Evolutionary conservation across 1,140 invertebrate species (phyloP), one percentile per base, ranked within the genome.

Genomic region (Hyposmocoma kahamanoa): DNA sequence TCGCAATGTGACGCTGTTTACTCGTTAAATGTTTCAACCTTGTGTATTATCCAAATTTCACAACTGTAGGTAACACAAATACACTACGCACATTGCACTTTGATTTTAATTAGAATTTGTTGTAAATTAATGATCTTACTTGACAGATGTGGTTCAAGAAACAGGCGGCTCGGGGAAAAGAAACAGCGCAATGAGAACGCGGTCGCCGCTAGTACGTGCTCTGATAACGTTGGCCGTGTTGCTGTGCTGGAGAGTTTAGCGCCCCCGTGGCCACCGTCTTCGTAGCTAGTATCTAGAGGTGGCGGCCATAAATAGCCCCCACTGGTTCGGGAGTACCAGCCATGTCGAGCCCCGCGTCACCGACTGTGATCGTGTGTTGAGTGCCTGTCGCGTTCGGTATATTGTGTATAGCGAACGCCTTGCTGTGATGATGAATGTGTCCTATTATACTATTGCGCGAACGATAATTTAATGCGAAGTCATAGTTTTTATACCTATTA

Each of bases 401-500:
- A 75, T 78, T 80, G 77, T 82, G 69, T 80, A 83, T 81, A 84
- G 72, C 70, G 81, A 72, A 72, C 68, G 73, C 68, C 46, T 42
- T 69, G 62, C 66, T 80, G 79, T 85, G 75, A 80, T 81, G 67
- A 71, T 57, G 70, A 72, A 62, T 76, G 73, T 56, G 57, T 54
- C 65, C 57, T 79, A 75, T 83, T 77, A 74, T 78, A 78, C 62
- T 69, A 63, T 67, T 74, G 71, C 65, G 68, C 72, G 79, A 76
- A 81, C 77, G 68, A 75, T 85, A 75, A 81, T 83, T 84, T 83
- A 83, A 83, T 74, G 60, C 54, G 67, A 83, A 84, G 81, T 84
- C 81, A 84, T 84, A 84, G 79, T 84, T 84, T 84, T 84, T 84
- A 84, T 84, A 84, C 78, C 60, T 79, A 82, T 72, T 73, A 80